These are phyloP conservation scores for Anolis carolinensis DNA, from an alignment of 2,113 vertebrate species.

Conservation along the genomic window DNA sequence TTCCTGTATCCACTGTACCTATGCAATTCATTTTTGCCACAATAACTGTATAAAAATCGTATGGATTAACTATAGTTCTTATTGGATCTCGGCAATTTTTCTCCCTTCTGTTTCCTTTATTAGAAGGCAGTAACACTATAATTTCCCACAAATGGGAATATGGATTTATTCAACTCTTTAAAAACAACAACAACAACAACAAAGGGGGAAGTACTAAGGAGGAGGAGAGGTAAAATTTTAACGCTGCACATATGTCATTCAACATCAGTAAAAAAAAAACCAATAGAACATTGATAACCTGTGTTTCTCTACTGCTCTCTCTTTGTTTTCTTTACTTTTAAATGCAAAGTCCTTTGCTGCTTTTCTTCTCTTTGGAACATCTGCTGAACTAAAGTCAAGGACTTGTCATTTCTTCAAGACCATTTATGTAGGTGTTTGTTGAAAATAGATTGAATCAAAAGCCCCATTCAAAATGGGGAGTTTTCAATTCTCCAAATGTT, in stretches of 20 bases:
- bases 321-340: neutral
- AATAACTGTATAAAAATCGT: slow-evolving; percentile 72
- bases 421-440: too few species aligned
- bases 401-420: neutral
- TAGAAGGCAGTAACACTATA: slow-evolving; percentile 18
- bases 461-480: neutral
- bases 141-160: slow-evolving; percentile 15
- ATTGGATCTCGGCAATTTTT: slow-evolving; percentile 37
- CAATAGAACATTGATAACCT: neutral
- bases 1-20: slow-evolving; percentile 63
- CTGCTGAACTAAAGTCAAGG: neutral
- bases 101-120: slow-evolving; percentile 17
- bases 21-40: slow-evolving; percentile 71
- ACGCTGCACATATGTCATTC: neutral
- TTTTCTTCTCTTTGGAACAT: neutral
- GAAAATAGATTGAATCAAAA: neutral
- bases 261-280: neutral
- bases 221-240: neutral
- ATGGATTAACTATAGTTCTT: slow-evolving; percentile 68
- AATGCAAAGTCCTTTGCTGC: neutral
- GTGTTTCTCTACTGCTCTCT: neutral
- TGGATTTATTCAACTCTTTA: neutral
- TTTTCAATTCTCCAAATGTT: neutral
- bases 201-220: neutral
- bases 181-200: neutral